phyloP scores from a whole-genome alignment of 2,797 vertebrate genomes.

The Erethizon dorsatum region DNA sequence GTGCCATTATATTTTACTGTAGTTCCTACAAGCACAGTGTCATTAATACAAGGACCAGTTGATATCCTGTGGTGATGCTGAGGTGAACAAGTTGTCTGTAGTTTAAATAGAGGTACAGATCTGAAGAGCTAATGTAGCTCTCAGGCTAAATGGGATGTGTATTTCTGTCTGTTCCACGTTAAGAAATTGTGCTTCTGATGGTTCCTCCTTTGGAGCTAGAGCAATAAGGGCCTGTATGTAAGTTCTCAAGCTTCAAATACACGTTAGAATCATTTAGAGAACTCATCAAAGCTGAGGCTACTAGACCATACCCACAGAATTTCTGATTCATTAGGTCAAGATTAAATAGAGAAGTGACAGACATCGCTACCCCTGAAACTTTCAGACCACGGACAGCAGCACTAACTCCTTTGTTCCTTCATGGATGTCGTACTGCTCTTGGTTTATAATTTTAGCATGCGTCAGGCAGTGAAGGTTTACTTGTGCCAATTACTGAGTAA shows the following conservation, averaged over 20 bases:
- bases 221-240: not conserved
- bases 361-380: not conserved
- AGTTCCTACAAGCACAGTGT: conserved; percentile 1
- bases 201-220: not conserved
- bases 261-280: not conserved
- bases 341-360: not conserved
- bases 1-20: not conserved
- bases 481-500: conserved; percentile 7
- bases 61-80: not conserved
- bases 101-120: not conserved
- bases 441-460: conserved; percentile 31
- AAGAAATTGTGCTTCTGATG: not conserved
- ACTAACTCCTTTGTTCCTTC: not conserved
- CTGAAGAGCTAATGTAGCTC: not conserved
- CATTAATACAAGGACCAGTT: not conserved
- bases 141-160: not conserved
- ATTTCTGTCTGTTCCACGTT: not conserved
- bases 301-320: not conserved
- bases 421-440: not conserved
- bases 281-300: not conserved
- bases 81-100: not conserved
- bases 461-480: not conserved
- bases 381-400: not conserved
- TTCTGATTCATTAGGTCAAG: not conserved
- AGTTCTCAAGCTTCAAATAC: not conserved